Evolutionary conservation across 2,888 invertebrate genomes (phyloP).

Genomic region (Euproctis similis): DNA sequence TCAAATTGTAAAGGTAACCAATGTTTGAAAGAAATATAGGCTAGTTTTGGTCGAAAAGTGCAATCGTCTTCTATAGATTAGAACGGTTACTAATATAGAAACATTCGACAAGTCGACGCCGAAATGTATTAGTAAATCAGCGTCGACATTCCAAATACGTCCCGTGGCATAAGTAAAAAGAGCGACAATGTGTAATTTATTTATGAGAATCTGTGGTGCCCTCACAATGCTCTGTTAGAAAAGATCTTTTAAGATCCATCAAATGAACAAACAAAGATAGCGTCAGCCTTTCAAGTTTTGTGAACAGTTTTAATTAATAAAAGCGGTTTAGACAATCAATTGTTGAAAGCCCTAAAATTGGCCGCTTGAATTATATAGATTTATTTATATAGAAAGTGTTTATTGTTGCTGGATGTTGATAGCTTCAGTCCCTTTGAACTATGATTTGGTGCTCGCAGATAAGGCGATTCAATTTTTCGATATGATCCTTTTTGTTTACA

Average conservation of each 20-base stretch:
- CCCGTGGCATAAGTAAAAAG: slow-evolving; percentile 53
- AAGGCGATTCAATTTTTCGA: slow-evolving; percentile 2
- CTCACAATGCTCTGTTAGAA: slow-evolving; percentile 47
- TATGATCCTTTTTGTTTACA: background rate
- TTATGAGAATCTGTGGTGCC: slow-evolving; percentile 56
- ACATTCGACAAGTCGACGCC: slow-evolving; percentile 33
- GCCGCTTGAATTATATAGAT: slow-evolving; percentile 28
- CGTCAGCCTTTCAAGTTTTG: slow-evolving; percentile 31
- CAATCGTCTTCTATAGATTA: too few species aligned
- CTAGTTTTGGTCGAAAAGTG: too few species aligned
- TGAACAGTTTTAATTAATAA: slow-evolving; percentile 29
- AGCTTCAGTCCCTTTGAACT: slow-evolving; percentile 6
- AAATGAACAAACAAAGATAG: slow-evolving; percentile 39
- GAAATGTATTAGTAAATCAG: slow-evolving; percentile 68
- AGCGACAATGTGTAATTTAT: slow-evolving; percentile 58
- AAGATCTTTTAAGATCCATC: slow-evolving; percentile 24
- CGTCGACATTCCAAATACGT: slow-evolving; percentile 60
- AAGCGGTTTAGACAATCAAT: slow-evolving; percentile 21
- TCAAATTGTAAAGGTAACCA: too few species aligned
- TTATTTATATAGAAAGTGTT: slow-evolving; percentile 8
- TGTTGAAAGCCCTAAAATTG: slow-evolving; percentile 20
- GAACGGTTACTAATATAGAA: too few species aligned
- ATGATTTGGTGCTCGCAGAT: slow-evolving; percentile 4
- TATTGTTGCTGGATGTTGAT: slow-evolving; percentile 15
- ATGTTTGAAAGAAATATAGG: too few species aligned